phyloP scores from a whole-genome alignment of 2,797 vertebrate genomes.

The Enteromius treurensis region DNA sequence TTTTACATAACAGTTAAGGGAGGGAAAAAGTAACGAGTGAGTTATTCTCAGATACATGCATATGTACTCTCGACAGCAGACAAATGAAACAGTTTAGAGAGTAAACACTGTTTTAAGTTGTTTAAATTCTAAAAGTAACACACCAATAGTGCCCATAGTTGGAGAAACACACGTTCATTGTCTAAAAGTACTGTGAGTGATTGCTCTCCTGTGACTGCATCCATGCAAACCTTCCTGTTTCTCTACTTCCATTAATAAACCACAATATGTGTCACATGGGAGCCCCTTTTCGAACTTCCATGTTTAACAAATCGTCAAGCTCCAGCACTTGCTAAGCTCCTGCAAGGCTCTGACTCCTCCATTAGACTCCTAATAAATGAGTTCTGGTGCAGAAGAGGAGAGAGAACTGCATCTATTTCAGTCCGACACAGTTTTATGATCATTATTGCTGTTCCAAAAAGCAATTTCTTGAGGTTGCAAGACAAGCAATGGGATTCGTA shows the following conservation, averaged over 20 bases:
- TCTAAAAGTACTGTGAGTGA: neutral
- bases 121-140: neutral
- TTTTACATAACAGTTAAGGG: too few species aligned
- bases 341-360: neutral
- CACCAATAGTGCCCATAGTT: neutral
- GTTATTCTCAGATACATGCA: neutral
- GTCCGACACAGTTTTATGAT: constrained; percentile 13
- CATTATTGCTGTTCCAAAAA: constrained; percentile 41
- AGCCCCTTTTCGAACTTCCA: constrained; percentile 16
- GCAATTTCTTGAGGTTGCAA: constrained; percentile 43
- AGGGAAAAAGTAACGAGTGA: too few species aligned
- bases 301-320: constrained; percentile 22
- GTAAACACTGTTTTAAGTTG: neutral
- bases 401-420: constrained; percentile 30
- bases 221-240: neutral
- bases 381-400: constrained; percentile 29
- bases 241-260: neutral
- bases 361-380: constrained; percentile 29
- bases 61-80: neutral
- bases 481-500: constrained; percentile 37
- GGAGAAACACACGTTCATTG: neutral
- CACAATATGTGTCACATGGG: neutral
- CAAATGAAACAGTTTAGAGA: too few species aligned
- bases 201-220: neutral
- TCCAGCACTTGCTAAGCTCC: neutral